Base-by-base conservation (phyloP, 2,797 vertebrate species). In the Coranthus polyacanthus region DNA sequence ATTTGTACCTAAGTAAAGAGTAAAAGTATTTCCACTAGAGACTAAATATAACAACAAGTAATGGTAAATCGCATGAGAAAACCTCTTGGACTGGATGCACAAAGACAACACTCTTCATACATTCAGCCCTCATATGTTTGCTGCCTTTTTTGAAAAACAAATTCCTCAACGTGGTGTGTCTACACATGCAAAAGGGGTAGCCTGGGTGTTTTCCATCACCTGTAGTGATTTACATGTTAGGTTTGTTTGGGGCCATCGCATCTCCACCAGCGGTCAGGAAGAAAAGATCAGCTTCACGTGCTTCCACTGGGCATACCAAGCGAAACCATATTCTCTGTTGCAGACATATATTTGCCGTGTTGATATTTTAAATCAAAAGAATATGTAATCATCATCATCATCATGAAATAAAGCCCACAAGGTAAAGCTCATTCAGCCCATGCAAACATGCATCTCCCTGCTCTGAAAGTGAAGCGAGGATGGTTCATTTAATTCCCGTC, bases 131-230 rank as follows among this genome's bases (percentile, higher is more conserved):
- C 15, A 11, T 7, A 3, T 46, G 7, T 50, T 58, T 66, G 16
- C 56, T 26, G 59, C 85, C 89, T 76, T 83, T 84, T 94, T 94
- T 94, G 93, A 92, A 87, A 94, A 94, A 68, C 94, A 94, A 95
- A 95, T 93, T 73, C 63, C 46, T 78, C 21, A 46, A 72, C 70
- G 75, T 81, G 79, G 50, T 62, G 72, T 55, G 10, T 86, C 85
- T 74, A 77, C 88, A 58, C 79, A 94, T 94, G 93, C 93, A 95
- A 95, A 95, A 62, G 22, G 38, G 55, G 38, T 52, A 60, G 78
- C 72, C 82, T 50, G 67, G 79, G 89, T 86, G 80, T 90, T 94
- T 93, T 93, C 90, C 93, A 92, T 91, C 79, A 66, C 84, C 86
- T 90, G 88, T 22, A 64, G 45, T 76, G 57, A 94, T 94, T 94